Evolutionary conservation across 2,797 vertebrate genomes (phyloP), one percentile per base, ranked within the genome.

Genomic region (Percopsis omiscomaycus): DNA sequence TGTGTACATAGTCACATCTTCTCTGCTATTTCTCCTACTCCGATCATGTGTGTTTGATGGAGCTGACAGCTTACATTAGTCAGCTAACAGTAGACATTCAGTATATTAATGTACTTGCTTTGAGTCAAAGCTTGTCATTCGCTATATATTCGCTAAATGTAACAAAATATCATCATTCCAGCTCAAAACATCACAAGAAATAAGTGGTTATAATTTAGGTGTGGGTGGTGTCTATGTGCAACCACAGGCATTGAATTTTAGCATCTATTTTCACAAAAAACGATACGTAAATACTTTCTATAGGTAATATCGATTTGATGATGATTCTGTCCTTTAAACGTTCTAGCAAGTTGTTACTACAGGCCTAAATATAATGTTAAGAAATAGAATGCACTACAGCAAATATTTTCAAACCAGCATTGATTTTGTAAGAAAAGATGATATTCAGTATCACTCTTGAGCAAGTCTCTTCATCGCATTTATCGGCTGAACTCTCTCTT

Each of bases 21-120:
- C n/a, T 53, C 59, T 14, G 16, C 48, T 54, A 8, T 50, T 5
- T 54, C 58, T 15, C 29, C 49, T 50, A 50, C 55, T 51, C 48
- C 72, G 79, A 22, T 22, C 32, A 8, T 37, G 32, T 32, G 30
- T 37, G 32, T 37, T 37, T 37, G 32, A 37, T 6, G 32, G 32
- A 37, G 32, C 32, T 37, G 61, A 55, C 59, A 74, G 71, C 65
- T 69, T 80, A 61, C 73, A 74, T 77, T 74, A 69, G 63, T 37
- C 8, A 8, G 32, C 32, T 37, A 37, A 5, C 32, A 37, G 5
- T 37, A 37, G 32, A 37, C 32, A 37, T 37, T 37, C 32, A 37
- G 32, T 37, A 22, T 22, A 22, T 22, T 22, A 22, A 22, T 22
- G 22, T 22, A 22, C 22, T 22, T 22, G 22, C 22, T 22, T 22